Evolutionary conservation across 2,113 vertebrate species (phyloP).

Genomic region (Telmatochromis bifrenatus): DNA sequence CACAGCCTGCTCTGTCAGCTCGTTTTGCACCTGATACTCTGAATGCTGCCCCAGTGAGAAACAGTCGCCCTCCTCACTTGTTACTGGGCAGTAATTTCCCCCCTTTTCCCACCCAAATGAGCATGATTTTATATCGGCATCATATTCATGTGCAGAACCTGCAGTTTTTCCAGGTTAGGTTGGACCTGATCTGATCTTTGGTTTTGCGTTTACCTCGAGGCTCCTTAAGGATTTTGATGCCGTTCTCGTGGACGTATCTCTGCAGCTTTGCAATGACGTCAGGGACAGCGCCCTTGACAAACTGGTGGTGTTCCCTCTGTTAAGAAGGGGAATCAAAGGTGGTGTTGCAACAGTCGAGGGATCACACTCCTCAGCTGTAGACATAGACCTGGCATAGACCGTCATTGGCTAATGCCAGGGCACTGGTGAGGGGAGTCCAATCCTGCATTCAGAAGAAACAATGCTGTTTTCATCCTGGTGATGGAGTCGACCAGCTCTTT

Average conservation of each 20-base stretch:
- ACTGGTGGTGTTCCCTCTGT: not conserved
- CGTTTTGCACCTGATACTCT: not conserved
- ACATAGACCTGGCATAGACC: not conserved
- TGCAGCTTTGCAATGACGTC: not conserved
- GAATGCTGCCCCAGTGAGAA: not conserved
- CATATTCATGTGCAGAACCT: not conserved
- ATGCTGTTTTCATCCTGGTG: not conserved
- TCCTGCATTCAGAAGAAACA: accelerated
- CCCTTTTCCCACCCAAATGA: not conserved
- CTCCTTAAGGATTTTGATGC: not conserved
- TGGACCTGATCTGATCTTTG: not conserved
- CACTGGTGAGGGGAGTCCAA: not conserved
- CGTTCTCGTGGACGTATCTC: not conserved
- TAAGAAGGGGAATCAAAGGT: not conserved
- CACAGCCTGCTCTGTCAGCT: not conserved
- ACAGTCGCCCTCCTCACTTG: not conserved
- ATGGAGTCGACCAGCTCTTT: not conserved
- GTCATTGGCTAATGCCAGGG: accelerated
- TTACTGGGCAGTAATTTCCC: accelerated
- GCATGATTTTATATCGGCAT: not conserved
- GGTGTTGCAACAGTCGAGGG: not conserved
- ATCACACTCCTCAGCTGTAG: not conserved
- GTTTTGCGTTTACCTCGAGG: not conserved
- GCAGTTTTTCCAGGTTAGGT: not conserved
- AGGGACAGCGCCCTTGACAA: accelerated